A percentile compares a stretch with the other conserved stretches of the same genome.
phyloP scores from a whole-genome alignment of 2,888 invertebrate genomes.

The Apoda limacodes region DNA sequence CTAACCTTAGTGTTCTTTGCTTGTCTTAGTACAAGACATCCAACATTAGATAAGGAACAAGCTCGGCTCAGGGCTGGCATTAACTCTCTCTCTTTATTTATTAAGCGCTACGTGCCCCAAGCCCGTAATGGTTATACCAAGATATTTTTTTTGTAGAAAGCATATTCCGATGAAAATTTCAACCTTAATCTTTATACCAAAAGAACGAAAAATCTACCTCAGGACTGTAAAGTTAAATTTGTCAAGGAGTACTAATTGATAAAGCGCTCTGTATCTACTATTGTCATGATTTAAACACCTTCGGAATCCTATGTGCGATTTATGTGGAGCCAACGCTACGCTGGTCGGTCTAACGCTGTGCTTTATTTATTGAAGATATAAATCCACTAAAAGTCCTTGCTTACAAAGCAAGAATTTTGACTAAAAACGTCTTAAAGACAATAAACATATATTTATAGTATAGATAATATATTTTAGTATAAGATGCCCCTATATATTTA shows the following conservation, averaged over 20 bases:
- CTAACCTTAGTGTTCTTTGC: constrained; percentile 48
- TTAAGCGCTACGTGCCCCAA: constrained; percentile 54
- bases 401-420: neutral
- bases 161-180: constrained; percentile 21
- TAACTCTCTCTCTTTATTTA: constrained; percentile 60
- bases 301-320: constrained; percentile 44
- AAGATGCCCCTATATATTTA: no score
- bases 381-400: neutral
- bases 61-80: constrained; percentile 41
- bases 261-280: constrained; percentile 52
- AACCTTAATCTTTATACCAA: constrained; percentile 18
- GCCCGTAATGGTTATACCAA: constrained; percentile 38
- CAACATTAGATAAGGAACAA: constrained; percentile 50
- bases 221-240: constrained; percentile 17
- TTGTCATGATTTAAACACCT: constrained; percentile 53
- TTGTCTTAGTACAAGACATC: constrained; percentile 35
- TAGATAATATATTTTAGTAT: no score
- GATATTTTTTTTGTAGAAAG: constrained; percentile 22
- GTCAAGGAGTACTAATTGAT: constrained; percentile 53
- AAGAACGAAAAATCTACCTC: constrained; percentile 8
- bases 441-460: neutral
- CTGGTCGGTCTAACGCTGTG: constrained; percentile 11
- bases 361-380: constrained; percentile 8
- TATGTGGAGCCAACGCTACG: constrained; percentile 29
- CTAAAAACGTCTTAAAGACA: neutral